Evolutionary conservation across 2,888 invertebrate genomes (phyloP).

Genomic region (Stenotaenia linearis): DNA sequence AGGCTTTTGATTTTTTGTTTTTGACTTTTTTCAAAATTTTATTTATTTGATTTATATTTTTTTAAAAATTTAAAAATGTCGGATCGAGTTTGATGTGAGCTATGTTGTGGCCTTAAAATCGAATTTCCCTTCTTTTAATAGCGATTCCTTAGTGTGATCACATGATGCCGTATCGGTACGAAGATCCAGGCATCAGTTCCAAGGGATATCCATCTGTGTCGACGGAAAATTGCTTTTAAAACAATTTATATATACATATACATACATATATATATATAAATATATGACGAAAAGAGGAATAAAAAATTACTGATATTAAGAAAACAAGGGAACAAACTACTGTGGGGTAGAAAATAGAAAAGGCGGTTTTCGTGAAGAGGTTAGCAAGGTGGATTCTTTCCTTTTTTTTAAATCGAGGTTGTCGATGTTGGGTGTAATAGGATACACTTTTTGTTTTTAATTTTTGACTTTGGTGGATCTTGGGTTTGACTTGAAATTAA

Average conservation of each 20-base stretch:
- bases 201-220: constrained; percentile 2
- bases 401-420: too few species aligned
- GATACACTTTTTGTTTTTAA: too few species aligned
- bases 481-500: too few species aligned
- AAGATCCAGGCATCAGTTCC: constrained; percentile 32
- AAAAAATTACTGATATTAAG: not conserved
- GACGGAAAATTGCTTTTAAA: not conserved
- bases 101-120: constrained; percentile 13
- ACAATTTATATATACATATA: too few species aligned
- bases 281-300: not conserved
- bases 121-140: constrained; percentile 30
- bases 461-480: too few species aligned
- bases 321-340: not conserved
- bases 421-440: too few species aligned
- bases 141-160: constrained; percentile 31
- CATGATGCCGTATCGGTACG: constrained; percentile 24
- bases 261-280: not conserved
- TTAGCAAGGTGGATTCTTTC: too few species aligned
- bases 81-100: not conserved
- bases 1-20: not conserved
- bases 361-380: too few species aligned
- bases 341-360: too few species aligned
- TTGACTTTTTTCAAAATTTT: not conserved
- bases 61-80: not conserved
- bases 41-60: not conserved